These are phyloP conservation scores for Altica lythri DNA, from an alignment of 2,888 invertebrate genomes.

Conservation along the genomic window DNA sequence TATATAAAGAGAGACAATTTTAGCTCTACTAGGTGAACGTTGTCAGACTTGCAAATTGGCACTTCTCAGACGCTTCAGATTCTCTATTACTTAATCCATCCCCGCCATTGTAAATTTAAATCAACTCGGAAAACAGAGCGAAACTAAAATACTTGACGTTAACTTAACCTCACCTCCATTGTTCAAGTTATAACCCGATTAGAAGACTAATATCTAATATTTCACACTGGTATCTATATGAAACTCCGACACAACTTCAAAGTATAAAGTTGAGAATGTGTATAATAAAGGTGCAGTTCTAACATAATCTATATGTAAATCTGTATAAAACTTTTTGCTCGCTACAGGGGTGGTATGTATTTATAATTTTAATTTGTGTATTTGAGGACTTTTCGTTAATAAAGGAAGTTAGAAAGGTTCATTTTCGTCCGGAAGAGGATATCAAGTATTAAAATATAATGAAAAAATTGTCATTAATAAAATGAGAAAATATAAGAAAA, in stretches of 20 bases:
- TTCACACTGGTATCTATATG: neutral
- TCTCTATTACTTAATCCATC: neutral
- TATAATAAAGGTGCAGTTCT: slow-evolving; percentile 5
- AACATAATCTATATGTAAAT: slow-evolving; percentile 6
- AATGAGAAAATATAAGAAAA: too few relatives aligned
- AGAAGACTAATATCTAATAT: neutral
- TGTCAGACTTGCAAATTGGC: too few relatives aligned
- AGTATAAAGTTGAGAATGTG: slow-evolving; percentile 1
- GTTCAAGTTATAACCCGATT: slow-evolving; percentile 7
- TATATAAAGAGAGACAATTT: too few relatives aligned
- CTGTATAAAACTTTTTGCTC: neutral
- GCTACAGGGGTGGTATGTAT: too few relatives aligned
- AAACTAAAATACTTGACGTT: neutral
- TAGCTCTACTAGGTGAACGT: too few relatives aligned
- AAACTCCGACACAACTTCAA: neutral
- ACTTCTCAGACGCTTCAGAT: too few relatives aligned
- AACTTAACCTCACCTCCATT: neutral
- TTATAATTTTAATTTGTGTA: too few relatives aligned
- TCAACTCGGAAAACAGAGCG: neutral
- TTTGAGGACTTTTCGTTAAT: neutral
- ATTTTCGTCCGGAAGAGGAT: too few relatives aligned
- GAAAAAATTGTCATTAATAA: too few relatives aligned
- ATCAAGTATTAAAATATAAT: too few relatives aligned
- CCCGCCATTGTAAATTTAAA: neutral
- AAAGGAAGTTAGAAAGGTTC: too few relatives aligned